These are phyloP conservation scores for Poicephalus gulielmi DNA, from an alignment of 2,113 vertebrate species.

Conservation along the genomic window DNA sequence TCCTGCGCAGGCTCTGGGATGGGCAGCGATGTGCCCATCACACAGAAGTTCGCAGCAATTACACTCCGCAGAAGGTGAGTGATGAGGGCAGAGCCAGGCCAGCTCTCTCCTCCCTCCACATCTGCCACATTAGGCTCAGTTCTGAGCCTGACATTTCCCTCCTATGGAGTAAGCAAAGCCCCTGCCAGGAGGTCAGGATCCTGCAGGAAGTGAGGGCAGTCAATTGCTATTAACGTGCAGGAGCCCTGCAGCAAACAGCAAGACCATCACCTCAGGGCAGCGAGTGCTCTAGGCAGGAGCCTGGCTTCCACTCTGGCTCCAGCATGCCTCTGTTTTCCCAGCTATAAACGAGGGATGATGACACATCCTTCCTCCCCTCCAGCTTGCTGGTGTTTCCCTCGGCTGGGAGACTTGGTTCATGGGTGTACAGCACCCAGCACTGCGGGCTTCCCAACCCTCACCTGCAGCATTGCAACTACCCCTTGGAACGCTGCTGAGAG, in stretches of 20 bases:
- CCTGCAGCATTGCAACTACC: fast-evolving
- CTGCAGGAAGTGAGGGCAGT: neutral
- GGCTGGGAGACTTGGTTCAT: neutral
- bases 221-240: neutral
- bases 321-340: neutral
- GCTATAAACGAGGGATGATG: neutral
- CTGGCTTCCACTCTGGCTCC: neutral
- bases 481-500: too few relatives aligned
- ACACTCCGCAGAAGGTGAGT: neutral
- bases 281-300: neutral
- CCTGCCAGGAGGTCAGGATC: neutral
- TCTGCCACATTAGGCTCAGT: neutral
- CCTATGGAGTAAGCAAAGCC: neutral
- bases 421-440: neutral
- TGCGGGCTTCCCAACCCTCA: neutral
- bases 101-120: neutral
- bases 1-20: neutral
- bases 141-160: neutral
- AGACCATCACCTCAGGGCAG: neutral
- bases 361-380: neutral
- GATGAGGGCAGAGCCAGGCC: neutral
- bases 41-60: neutral
- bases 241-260: neutral
- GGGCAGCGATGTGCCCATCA: neutral
- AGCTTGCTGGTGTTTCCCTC: neutral